phyloP scores from a whole-genome alignment of 1,140 invertebrate genomes.

The Pinna nobilis region DNA sequence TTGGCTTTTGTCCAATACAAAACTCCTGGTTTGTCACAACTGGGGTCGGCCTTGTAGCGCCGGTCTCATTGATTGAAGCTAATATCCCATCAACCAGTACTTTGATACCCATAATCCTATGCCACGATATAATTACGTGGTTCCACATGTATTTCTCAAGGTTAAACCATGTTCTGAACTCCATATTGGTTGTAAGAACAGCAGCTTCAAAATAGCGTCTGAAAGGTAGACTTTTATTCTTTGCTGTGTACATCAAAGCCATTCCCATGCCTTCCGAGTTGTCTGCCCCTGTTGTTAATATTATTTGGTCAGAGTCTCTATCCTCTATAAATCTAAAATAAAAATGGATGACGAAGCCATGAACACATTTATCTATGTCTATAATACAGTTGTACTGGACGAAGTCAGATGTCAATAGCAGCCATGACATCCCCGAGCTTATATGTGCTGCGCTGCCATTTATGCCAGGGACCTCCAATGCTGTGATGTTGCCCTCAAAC shows the following conservation, averaged over 20 bases:
- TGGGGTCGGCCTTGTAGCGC: not conserved
- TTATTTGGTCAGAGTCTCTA: conserved; percentile 24
- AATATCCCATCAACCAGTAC: conserved; percentile 26
- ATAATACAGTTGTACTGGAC: conserved; percentile 6
- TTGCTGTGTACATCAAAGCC: conserved; percentile 23
- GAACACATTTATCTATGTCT: conserved; percentile 28
- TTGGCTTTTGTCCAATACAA: not conserved
- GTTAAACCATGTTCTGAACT: conserved; percentile 36
- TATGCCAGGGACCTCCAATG: not conserved
- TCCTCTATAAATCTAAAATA: conserved; percentile 19
- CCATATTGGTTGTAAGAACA: not conserved
- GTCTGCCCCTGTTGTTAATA: conserved; percentile 25
- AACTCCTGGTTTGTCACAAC: not conserved
- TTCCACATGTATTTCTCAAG: conserved; percentile 23
- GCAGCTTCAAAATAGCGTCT: conserved; percentile 31
- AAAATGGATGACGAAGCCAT: conserved; percentile 26
- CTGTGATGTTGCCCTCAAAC: not conserved
- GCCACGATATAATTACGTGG: conserved; percentile 23
- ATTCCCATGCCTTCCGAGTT: conserved; percentile 13
- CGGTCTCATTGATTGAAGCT: not conserved
- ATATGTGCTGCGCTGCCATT: not conserved
- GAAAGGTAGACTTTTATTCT: conserved; percentile 31
- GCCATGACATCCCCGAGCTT: not conserved
- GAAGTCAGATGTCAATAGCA: not conserved
- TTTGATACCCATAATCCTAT: conserved; percentile 24